A percentile compares a stretch with the other conserved stretches of the same genome.
Evolutionary conservation across 2,797 vertebrate species (phyloP).

Genomic region (Falco peregrinus): DNA sequence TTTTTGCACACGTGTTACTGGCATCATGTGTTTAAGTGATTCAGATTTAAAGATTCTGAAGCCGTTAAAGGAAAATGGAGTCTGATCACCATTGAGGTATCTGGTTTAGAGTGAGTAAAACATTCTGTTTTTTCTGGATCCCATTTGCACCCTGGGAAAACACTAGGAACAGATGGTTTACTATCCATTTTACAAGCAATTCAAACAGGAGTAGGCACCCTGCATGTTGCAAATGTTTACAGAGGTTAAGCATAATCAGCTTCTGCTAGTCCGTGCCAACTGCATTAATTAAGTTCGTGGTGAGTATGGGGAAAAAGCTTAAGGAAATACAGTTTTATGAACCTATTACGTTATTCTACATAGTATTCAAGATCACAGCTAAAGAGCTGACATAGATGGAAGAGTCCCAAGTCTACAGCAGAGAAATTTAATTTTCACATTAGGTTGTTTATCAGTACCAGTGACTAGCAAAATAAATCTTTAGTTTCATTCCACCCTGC

Average conservation of each 20-base stretch:
- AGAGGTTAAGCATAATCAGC: not conserved
- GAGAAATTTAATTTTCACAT: not conserved
- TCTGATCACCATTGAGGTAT: not conserved
- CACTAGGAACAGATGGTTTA: conserved; percentile 43
- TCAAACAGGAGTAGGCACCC: conserved; percentile 9
- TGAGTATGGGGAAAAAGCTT: not conserved
- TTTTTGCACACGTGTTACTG: conserved; percentile 13
- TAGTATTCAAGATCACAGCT: not conserved
- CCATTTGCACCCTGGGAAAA: conserved; percentile 42
- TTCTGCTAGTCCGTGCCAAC: not conserved
- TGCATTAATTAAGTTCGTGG: not conserved
- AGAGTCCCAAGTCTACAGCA: not conserved
- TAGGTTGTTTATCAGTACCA: not conserved
- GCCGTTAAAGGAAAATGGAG: not conserved
- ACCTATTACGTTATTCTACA: not conserved
- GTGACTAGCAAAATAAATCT: not conserved
- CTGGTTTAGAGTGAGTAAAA: conserved; percentile 41
- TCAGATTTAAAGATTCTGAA: conserved; percentile 14
- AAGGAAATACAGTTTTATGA: not conserved
- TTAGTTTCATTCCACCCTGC: not conserved
- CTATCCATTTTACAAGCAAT: conserved; percentile 6
- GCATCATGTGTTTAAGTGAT: conserved; percentile 11
- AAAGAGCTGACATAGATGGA: not conserved
- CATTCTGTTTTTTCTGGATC: conserved; percentile 21
- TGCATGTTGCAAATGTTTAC: not conserved